Conservation (phyloP, 2,797 vertebrate genomes). For the Liasis olivaceus region DNA sequence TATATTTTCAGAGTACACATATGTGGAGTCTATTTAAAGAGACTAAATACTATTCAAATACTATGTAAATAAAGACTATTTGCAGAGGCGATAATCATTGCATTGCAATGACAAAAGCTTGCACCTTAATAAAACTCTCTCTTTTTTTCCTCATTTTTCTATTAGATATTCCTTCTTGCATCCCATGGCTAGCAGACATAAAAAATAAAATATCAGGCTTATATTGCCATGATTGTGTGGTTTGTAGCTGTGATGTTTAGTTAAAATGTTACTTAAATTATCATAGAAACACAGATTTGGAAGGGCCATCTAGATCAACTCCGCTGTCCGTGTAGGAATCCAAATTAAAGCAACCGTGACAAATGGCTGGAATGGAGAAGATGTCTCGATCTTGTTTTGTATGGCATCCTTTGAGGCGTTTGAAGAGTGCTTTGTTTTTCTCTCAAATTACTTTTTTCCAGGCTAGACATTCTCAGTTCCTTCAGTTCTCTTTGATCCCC, state of each 20-base stretch:
- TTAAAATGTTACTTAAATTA: background rate
- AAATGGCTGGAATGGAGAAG: too few species aligned
- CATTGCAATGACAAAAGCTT: background rate
- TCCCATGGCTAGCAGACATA: background rate
- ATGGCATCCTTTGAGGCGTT: too few species aligned
- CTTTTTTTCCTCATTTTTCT: background rate
- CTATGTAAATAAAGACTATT: background rate
- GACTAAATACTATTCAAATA: background rate
- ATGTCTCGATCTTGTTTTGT: too few species aligned
- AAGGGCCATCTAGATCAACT: too few species aligned
- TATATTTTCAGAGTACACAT: background rate
- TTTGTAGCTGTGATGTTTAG: background rate
- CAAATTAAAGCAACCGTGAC: too few species aligned
- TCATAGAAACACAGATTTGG: too few species aligned
- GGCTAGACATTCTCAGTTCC: background rate
- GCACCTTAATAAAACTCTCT: background rate
- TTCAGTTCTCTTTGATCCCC: background rate
- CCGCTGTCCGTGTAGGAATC: too few species aligned
- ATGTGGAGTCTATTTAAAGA: background rate
- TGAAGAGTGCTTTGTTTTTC: too few species aligned
- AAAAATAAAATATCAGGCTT: background rate
- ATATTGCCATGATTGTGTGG: background rate
- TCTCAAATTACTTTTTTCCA: background rate
- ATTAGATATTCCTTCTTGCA: background rate
- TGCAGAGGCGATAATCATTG: background rate